Percentiles rank a stretch among this genome's conserved stretches.
Evolutionary conservation across 2,888 invertebrate genomes (phyloP).

Genomic region (Phanerotoma sp.): DNA sequence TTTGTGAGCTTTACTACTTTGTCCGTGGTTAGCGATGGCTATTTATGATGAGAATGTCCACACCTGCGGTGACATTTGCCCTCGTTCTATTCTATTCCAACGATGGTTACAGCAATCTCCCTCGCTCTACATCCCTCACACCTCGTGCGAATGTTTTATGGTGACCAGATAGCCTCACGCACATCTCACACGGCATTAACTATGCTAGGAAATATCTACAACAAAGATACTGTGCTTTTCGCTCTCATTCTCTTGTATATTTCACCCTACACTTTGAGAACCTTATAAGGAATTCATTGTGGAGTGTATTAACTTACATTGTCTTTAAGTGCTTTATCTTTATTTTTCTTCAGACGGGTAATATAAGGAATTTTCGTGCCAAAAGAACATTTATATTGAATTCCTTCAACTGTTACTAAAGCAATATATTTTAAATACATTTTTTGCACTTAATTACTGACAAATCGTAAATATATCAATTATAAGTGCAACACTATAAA

Average conservation of each 20-base stretch:
- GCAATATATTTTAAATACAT: too few relatives aligned
- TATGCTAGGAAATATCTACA: constrained; percentile 48
- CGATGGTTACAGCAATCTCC: constrained; percentile 21
- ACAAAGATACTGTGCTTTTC: constrained; percentile 40
- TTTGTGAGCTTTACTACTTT: constrained; percentile 45
- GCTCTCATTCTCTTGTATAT: constrained; percentile 15
- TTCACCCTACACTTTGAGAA: too few relatives aligned
- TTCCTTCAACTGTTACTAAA: too few relatives aligned
- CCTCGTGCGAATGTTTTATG: constrained; percentile 45
- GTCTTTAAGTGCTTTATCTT: too few relatives aligned
- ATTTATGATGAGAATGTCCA: constrained; percentile 56
- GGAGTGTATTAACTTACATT: constrained; percentile 13
- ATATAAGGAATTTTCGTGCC: too few relatives aligned
- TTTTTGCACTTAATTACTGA: too few relatives aligned
- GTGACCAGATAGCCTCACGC: constrained; percentile 48
- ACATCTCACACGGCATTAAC: constrained; percentile 46
- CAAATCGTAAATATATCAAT: too few relatives aligned
- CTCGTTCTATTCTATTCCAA: constrained; percentile 31
- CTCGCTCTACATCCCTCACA: constrained; percentile 33
- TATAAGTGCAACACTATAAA: too few relatives aligned
- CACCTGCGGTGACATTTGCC: constrained; percentile 55
- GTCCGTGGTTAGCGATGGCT: constrained; percentile 28
- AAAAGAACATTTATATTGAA: too few relatives aligned
- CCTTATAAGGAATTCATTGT: too few relatives aligned
- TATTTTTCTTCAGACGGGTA: neutral